These are phyloP conservation scores for Rhagologus leucostigma DNA, from an alignment of 2,113 vertebrate genomes.

Conservation along the genomic window DNA sequence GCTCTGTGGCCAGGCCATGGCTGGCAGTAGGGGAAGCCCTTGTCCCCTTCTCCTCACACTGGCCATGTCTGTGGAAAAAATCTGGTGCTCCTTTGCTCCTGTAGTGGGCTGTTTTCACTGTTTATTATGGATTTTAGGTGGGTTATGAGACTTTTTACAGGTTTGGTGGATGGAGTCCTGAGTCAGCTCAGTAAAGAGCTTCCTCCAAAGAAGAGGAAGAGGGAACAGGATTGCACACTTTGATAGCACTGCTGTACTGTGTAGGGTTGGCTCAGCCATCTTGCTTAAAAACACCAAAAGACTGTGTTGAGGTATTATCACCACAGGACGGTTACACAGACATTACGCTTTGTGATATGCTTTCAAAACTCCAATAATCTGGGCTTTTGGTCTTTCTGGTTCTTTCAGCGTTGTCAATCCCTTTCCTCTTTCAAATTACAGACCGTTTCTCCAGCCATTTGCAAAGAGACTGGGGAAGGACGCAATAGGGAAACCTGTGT, in stretches of 20 bases:
- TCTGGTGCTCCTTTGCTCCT: not conserved
- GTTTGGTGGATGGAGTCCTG: not conserved
- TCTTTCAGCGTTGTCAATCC: not conserved
- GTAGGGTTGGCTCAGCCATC: not conserved
- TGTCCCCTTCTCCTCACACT: not conserved
- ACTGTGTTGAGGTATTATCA: not conserved
- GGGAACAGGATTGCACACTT: not conserved
- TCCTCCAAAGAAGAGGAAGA: not conserved
- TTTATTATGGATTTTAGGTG: not conserved
- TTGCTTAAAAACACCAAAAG: not conserved
- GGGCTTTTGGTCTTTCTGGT: not conserved
- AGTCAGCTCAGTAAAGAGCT: not conserved
- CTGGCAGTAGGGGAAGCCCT: not conserved
- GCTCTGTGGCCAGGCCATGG: fast-evolving
- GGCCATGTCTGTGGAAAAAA: not conserved
- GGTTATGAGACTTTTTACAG: not conserved
- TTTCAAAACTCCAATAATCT: not conserved
- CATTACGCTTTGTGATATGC: not conserved
- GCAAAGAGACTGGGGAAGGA: not conserved
- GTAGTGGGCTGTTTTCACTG: not conserved
- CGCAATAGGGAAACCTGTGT: not conserved
- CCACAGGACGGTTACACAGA: not conserved
- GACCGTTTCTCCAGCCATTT: not conserved
- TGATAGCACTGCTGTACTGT: not conserved
- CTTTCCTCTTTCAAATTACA: not conserved